Evolutionary conservation across 2,113 vertebrate species (phyloP).

Genomic region (Rhagologus leucostigma): DNA sequence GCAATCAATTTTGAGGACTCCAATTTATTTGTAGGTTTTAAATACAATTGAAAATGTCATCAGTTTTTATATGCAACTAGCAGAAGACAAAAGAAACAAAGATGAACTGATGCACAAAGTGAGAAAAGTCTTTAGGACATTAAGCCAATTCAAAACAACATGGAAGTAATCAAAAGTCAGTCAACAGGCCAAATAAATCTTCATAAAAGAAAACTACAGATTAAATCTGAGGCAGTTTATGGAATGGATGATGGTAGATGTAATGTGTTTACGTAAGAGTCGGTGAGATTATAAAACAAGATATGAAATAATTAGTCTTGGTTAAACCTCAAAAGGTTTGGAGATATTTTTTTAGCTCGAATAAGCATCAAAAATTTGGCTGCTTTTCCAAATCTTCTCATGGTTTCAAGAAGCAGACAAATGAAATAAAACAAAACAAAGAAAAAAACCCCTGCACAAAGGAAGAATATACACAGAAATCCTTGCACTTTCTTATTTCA

Average conservation of each 20-base stretch:
- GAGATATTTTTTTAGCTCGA: background rate
- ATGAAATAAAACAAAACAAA: background rate
- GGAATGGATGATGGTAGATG: slow-evolving; percentile 15
- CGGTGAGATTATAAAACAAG: slow-evolving; percentile 4
- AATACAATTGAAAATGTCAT: slow-evolving; percentile 54
- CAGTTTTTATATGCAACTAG: slow-evolving; percentile 50
- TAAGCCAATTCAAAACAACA: slow-evolving; percentile 62
- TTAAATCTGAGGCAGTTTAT: background rate
- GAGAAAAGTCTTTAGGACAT: slow-evolving; percentile 53
- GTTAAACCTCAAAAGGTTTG: slow-evolving; percentile 18
- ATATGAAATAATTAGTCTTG: slow-evolving; percentile 26
- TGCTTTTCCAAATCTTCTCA: background rate
- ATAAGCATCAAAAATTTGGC: background rate
- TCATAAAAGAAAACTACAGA: slow-evolving; percentile 47
- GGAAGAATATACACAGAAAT: background rate
- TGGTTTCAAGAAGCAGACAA: background rate
- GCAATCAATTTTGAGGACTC: slow-evolving; percentile 39
- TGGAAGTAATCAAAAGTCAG: slow-evolving; percentile 70
- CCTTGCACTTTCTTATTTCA: background rate
- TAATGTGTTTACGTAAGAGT: slow-evolving; percentile 26
- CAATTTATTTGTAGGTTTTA: slow-evolving; percentile 32
- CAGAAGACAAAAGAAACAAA: slow-evolving; percentile 64
- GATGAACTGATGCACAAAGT: slow-evolving; percentile 58
- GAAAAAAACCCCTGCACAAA: background rate
- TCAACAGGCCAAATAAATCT: slow-evolving; percentile 57